Evolutionary conservation across 1,140 invertebrate species (phyloP).

Genomic region (Drosophila malerkotliana): DNA sequence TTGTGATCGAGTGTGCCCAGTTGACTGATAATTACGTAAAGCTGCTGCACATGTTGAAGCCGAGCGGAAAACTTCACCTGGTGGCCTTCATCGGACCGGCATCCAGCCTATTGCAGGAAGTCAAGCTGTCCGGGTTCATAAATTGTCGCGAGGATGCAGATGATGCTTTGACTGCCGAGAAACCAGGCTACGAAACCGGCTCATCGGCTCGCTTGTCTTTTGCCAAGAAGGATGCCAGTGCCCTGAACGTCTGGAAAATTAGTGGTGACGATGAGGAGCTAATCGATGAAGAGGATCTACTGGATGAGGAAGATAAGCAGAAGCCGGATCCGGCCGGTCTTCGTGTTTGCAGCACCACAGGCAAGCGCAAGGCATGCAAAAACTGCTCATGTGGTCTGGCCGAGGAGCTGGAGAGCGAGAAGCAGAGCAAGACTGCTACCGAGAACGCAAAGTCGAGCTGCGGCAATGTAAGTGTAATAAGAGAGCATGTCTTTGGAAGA

Average conservation of each 20-base stretch:
- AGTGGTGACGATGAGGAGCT: conserved; percentile 89
- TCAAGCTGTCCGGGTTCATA: conserved; percentile 88
- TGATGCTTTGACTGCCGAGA: conserved; percentile 85
- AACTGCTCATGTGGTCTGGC: conserved; percentile 99
- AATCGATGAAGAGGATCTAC: conserved; percentile 93
- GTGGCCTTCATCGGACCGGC: conserved; percentile 82
- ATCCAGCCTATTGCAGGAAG: conserved; percentile 82
- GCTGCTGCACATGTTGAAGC: conserved; percentile 86
- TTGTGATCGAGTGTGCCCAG: conserved; percentile 86
- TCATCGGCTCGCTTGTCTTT: conserved; percentile 85
- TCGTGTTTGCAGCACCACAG: conserved; percentile 94
- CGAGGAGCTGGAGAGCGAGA: conserved; percentile 92
- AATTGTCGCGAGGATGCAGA: conserved; percentile 84
- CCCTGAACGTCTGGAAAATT: conserved; percentile 84
- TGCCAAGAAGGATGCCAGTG: conserved; percentile 58
- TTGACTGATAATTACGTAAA: conserved; percentile 85
- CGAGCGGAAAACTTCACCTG: conserved; percentile 85
- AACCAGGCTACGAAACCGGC: conserved; percentile 89
- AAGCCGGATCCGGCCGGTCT: conserved; percentile 93
- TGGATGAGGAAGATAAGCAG: conserved; percentile 95
- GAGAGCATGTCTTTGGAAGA: background rate
- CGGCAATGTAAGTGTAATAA: conserved; percentile 92
- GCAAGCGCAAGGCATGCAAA: conserved; percentile 98
- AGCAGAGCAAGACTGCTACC: conserved; percentile 77
- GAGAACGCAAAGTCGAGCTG: conserved; percentile 94